Percentiles rank a stretch among this genome's conserved stretches.
phyloP scores from a whole-genome alignment of 2,888 invertebrate species.

The Aphrophora alni region DNA sequence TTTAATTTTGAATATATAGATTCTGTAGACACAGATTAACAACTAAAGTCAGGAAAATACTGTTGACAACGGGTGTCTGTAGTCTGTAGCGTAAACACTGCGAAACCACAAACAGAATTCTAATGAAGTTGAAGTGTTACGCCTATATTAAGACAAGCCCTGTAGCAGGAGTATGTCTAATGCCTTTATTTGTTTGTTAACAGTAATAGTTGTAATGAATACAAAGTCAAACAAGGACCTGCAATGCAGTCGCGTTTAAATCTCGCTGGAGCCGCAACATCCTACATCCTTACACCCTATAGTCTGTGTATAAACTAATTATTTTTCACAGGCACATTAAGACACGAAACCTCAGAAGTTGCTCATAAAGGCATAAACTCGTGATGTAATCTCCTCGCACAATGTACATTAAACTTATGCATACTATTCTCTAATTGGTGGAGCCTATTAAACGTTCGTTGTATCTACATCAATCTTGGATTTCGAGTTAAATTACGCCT shows the following conservation, averaged over 20 bases:
- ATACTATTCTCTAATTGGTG: not conserved
- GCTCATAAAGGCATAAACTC: slow-evolving; percentile 25
- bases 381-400: not conserved
- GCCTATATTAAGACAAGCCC: not conserved
- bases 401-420: not conserved
- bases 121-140: slow-evolving; percentile 5
- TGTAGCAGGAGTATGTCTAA: not conserved
- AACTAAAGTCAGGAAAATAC: no score
- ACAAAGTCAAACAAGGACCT: not conserved
- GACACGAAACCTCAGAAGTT: slow-evolving; percentile 22
- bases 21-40: no score
- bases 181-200: slow-evolving; percentile 12
- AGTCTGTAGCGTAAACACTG: not conserved
- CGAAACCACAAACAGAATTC: not conserved
- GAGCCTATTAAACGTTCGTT: not conserved
- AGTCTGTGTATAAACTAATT: slow-evolving; percentile 18
- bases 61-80: not conserved
- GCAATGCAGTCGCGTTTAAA: slow-evolving; percentile 22
- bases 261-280: slow-evolving; percentile 10
- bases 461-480: no score
- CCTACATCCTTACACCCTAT: not conserved
- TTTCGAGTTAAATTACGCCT: no score
- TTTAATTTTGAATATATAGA: no score
- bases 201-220: slow-evolving; percentile 1
- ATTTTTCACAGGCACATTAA: slow-evolving; percentile 15